A percentile compares a stretch with the other conserved stretches of the same genome.
Evolutionary conservation across 2,113 vertebrate species (phyloP).

Genomic region (Bucco capensis): DNA sequence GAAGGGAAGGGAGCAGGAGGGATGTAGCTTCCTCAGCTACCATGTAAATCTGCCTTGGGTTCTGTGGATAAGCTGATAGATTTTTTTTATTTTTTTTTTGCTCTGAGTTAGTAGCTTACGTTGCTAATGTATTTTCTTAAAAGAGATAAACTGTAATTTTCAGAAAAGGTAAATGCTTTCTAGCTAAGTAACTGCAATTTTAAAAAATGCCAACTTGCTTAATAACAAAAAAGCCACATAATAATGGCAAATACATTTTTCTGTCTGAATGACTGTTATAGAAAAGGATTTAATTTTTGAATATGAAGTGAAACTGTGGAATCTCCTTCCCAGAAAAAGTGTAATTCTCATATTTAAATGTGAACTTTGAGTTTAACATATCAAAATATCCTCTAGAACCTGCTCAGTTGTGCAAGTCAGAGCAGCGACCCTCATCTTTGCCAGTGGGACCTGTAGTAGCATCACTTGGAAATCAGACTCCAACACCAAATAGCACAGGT

Average conservation of each 20-base stretch:
- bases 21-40: not conserved
- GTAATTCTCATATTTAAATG: not conserved
- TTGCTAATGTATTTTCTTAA: not conserved
- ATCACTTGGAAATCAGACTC: slow-evolving; percentile 93
- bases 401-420: slow-evolving; percentile 91
- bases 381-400: slow-evolving; percentile 77
- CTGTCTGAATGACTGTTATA: not conserved
- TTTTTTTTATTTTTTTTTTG: not conserved
- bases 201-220: not conserved
- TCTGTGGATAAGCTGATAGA: not conserved
- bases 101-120: not conserved
- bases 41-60: not conserved
- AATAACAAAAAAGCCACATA: not conserved
- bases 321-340: not conserved
- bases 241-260: rapidly evolving
- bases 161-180: not conserved
- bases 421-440: slow-evolving; percentile 94
- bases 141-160: not conserved
- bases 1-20: rapidly evolving
- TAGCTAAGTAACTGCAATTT: not conserved
- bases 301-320: not conserved
- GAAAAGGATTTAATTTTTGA: not conserved
- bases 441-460: slow-evolving; percentile 90
- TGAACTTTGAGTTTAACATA: not conserved
- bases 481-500: slow-evolving; percentile 99